phyloP scores from a whole-genome alignment of 2,888 invertebrate species.

The Argyresthia goedartella region DNA sequence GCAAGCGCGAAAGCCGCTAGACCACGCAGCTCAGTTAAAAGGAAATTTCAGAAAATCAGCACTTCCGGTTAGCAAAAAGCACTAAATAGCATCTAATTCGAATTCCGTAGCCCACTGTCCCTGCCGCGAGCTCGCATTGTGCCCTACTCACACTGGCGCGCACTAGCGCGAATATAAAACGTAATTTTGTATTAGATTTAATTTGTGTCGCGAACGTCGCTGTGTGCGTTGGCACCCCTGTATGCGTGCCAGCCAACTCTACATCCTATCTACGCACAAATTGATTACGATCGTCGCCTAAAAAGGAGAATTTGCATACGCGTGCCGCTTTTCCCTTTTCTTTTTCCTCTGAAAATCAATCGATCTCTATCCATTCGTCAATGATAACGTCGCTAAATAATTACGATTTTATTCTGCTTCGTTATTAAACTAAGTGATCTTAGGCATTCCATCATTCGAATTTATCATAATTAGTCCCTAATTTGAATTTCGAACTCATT shows the following conservation, averaged over 20 bases:
- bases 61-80: background rate
- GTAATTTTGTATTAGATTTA: constrained; percentile 72
- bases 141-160: constrained; percentile 56
- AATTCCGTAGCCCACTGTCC: constrained; percentile 38
- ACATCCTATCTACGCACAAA: constrained; percentile 68
- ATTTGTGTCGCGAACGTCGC: constrained; percentile 49
- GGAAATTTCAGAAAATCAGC: too few species aligned
- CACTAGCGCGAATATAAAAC: constrained; percentile 65
- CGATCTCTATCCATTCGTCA: constrained; percentile 18
- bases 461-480: background rate
- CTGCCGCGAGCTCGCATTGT: constrained; percentile 53
- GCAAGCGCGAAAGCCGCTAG: too few species aligned
- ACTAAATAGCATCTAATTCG: background rate
- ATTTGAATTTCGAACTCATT: background rate
- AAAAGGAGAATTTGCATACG: constrained; percentile 65
- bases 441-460: background rate
- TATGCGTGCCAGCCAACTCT: constrained; percentile 42
- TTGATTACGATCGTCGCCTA: constrained; percentile 64
- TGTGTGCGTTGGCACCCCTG: constrained; percentile 28
- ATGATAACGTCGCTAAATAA: background rate
- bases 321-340: constrained; percentile 32
- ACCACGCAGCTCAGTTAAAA: too few species aligned
- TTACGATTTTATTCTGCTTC: constrained; percentile 16
- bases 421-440: background rate
- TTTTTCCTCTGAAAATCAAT: constrained; percentile 34